Base-by-base conservation (phyloP, 2,797 vertebrate species). In the Falco novaeseelandiae region DNA sequence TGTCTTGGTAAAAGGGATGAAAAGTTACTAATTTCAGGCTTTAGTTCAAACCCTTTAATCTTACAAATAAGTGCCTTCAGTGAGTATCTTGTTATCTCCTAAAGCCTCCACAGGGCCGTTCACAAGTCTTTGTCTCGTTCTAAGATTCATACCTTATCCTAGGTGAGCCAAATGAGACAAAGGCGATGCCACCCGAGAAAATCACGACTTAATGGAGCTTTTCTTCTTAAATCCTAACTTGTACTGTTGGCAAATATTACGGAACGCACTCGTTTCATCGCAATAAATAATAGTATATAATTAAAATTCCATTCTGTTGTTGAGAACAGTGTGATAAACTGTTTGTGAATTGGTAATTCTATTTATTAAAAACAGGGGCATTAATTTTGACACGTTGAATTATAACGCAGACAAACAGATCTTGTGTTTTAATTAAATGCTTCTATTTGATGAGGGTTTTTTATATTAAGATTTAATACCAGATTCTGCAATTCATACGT, bases 341-440 rank as follows among this genome's bases (percentile, higher is more conserved):
- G 98, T 98, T 98, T 97, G 97, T 14, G 67, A 97, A 96, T 96
- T 61, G 96, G 95, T 97, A 97, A 97, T 97, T 98, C 97, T 98
- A 97, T 98, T 98, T 98, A 98, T 98, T 98, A 98, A 98, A 98
- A 97, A 96, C 97, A 97, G 96, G 97, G 84, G 96, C 97, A 98
- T 97, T 98, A 98, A 97, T 98, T 98, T 92, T 97, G 97, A 98
- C 97, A 96, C 66, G 23, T 96, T 97, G 97, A 98, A 98, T 98
- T 98, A 97, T 96, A 97, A 97, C 59, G 36, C 96, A 96, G 96
- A 96, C 95, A 97, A 98, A 97, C 96, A 98, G 95, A 98, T 97
- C 96, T 91, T 95, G 96, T 92, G 95, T 97, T 98, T 98, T 98
- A 98, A 98, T 98, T 98, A 98, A 98, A 97, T 88, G 95, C 88